These are phyloP conservation scores for Cathartes aura DNA, from an alignment of 2,113 vertebrate genomes.

Conservation along the genomic window DNA sequence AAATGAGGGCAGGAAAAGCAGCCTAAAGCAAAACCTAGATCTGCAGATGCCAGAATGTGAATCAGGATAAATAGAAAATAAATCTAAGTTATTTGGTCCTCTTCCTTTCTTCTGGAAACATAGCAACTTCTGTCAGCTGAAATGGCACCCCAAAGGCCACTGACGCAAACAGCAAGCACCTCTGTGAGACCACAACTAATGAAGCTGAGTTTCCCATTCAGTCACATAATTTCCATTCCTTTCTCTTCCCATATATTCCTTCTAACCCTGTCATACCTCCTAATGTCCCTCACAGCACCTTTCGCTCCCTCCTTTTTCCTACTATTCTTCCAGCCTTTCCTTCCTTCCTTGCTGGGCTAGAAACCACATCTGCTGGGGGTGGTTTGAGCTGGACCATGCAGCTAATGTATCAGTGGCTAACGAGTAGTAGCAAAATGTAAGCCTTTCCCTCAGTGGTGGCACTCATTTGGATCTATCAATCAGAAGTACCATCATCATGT, in stretches of 20 bases:
- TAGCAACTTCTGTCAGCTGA: neutral
- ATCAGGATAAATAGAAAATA: neutral
- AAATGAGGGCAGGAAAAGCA: neutral
- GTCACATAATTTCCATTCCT: neutral
- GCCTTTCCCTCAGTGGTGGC: neutral
- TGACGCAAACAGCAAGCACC: neutral
- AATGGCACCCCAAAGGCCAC: neutral
- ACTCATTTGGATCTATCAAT: neutral
- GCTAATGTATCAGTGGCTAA: neutral
- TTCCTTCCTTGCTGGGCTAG: neutral
- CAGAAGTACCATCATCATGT: neutral
- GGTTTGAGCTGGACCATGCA: neutral
- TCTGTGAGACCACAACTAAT: neutral
- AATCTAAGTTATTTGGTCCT: neutral
- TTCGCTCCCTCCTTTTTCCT: neutral
- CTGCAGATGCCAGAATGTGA: neutral
- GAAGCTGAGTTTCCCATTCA: neutral
- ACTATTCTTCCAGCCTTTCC: neutral
- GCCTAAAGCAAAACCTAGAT: neutral
- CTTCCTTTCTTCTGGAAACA: neutral
- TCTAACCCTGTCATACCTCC: neutral
- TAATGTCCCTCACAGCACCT: neutral
- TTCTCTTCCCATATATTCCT: neutral
- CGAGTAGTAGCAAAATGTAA: neutral
- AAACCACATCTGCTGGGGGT: neutral